Evolutionary conservation across 2,888 invertebrate species (phyloP), one percentile per base, ranked within the genome.

Genomic region (Disparrhopalites patrizii): DNA sequence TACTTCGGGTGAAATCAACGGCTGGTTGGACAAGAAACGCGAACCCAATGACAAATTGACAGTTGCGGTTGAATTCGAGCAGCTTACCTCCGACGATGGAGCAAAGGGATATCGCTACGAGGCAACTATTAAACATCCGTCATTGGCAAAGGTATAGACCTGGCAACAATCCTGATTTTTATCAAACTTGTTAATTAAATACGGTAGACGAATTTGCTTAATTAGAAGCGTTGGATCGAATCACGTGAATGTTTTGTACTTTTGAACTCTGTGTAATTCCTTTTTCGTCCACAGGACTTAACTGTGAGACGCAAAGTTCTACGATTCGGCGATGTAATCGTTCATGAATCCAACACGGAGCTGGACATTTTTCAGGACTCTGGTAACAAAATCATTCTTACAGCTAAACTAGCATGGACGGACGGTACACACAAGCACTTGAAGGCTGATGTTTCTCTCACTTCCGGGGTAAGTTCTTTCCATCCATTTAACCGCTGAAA

Each of bases 261-360:
- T n/a, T 20, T 33, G n/a, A 18, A 55, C 23, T 47, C 23, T 23
- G 18, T 2, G 13, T 47, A 23, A 23, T 2, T 18, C 10, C 5
- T 8, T 18, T 43, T 55, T 36, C 36, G 2, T 52, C 2, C 8
- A 51, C 31, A 62, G 63, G 43, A 27, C 33, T 27, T 64, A n/a
- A 18, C 36, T 3, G 33, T 64, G 33, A 56, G 47, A 3, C 30
- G 64, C 2, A 18, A 31, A 23, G 56, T 64, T 1, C 56, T 64
- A 2, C 56, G 64, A 13, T 64, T 64, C 23, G 64, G 64, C 2
- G 3, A 2, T 18, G 23, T 50, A 20, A 56, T 47, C 30, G 18
- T 56, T 31, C 47, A 43, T 20, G 64, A 64, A 7, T 64, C 64
- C 15, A 43, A 20, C 2, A 64, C 64, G 13, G 64, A 64, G 27